Evolutionary conservation across 2,888 invertebrate genomes (phyloP), one percentile per base, ranked within the genome.

Genomic region (Schizaphis graminum): DNA sequence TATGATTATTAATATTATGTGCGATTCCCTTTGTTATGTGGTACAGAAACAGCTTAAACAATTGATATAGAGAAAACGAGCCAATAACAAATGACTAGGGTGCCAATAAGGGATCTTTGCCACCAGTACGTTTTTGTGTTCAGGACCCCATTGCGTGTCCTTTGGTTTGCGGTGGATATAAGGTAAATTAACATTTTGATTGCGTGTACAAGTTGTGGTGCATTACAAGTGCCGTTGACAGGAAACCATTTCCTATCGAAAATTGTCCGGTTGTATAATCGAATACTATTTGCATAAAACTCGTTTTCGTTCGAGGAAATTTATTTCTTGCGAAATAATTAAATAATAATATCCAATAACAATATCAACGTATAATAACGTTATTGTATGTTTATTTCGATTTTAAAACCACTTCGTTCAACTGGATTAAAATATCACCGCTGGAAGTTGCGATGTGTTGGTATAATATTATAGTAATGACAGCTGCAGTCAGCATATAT

Each of bases 161-260:
- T 85, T 84, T 35, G 53, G 91, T 91, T 91, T 44, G 84, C 28
- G 44, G 24, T 21, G 85, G 41, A 89, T 89, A 89, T 77, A 89
- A 89, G 89, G 53, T 93, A 93, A 93, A 93, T 93, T 89, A 89
- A 93, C 89, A 89, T 93, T 93, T 93, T 89, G 89, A 93, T 93
- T 93, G n/a, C 77, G 28, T 67, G 24, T 28, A 77, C 49, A 47
- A 56, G 44, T 90, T 28, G 47, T 24, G 21, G 67, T 57, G 67
- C 10, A 84, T 85, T 53, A 26, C 56, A 61, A 47, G 47, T 67
- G 91, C 3, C 24, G 77, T 35, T 77, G 53, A 91, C 91, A 84
- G 84, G 53, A 16, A 84, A 91, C 91, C 84, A 56, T 84, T 91
- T 84, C 35, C 21, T 57, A 91, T 91, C 56, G 91, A 91, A 85